phyloP scores from a whole-genome alignment of 2,797 vertebrate species.

The Tapirus indicus region DNA sequence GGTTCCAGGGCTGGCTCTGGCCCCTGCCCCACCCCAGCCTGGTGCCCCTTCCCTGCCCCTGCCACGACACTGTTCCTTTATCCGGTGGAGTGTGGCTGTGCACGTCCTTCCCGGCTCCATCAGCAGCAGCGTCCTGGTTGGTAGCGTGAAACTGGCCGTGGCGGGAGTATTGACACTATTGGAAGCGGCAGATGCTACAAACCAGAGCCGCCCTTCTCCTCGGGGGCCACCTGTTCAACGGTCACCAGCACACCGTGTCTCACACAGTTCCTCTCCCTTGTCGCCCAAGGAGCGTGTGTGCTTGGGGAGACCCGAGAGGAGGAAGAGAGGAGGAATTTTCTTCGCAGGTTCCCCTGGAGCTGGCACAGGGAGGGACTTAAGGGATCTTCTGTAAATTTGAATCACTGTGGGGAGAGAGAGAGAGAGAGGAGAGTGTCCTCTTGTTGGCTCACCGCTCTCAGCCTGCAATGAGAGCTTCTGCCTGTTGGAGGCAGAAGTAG shows the following conservation, averaged over 20 bases:
- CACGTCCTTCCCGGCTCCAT: rapidly evolving
- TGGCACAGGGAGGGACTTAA: background rate
- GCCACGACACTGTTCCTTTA: rapidly evolving
- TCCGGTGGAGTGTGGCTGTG: rapidly evolving
- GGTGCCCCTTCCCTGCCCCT: background rate
- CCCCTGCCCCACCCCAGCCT: rapidly evolving
- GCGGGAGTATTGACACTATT: background rate
- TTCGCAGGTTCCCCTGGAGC: background rate
- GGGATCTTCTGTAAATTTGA: background rate
- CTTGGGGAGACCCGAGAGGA: background rate
- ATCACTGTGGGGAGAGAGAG: background rate
- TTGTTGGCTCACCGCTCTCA: rapidly evolving
- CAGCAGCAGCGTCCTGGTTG: background rate
- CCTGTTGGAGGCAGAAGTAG: background rate
- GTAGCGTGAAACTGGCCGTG: rapidly evolving
- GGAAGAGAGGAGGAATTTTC: background rate
- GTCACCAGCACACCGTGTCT: background rate
- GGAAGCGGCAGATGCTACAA: background rate
- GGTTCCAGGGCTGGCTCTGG: background rate
- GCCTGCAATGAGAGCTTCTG: background rate
- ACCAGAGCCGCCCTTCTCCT: background rate
- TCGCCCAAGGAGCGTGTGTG: background rate
- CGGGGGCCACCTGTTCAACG: background rate
- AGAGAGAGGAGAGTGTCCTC: background rate
- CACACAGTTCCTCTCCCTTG: background rate